Conservation (phyloP, 2,888 invertebrate genomes). For the Mycalesis mineus region DNA sequence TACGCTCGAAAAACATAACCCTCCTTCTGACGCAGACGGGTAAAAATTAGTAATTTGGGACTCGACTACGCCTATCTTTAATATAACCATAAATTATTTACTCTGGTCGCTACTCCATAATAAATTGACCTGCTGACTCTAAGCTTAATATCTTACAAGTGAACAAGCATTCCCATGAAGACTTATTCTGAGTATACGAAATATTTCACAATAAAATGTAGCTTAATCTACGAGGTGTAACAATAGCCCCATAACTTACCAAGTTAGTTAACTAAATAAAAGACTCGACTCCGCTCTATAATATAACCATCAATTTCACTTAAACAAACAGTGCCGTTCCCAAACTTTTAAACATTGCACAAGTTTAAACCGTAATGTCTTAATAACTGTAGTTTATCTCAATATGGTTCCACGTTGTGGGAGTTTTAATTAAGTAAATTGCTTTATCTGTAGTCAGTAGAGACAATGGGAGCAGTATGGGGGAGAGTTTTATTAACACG, state of each 20-base stretch:
- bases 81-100: not conserved
- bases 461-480: conserved; percentile 66
- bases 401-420: conserved; percentile 54
- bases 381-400: conserved; percentile 62
- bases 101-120: no score
- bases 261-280: conserved; percentile 4
- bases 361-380: conserved; percentile 45
- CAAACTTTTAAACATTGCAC: conserved; percentile 33
- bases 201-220: not conserved
- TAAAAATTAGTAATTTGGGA: no score
- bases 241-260: not conserved
- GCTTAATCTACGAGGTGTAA: not conserved
- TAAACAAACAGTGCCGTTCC: conserved; percentile 24
- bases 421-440: conserved; percentile 76
- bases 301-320: conserved; percentile 28
- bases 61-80: not conserved
- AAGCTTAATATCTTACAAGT: no score
- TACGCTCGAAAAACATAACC: no score
- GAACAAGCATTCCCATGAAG: no score
- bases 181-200: no score
- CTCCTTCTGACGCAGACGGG: no score
- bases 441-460: conserved; percentile 61
- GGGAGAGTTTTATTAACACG: conserved; percentile 63
- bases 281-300: conserved; percentile 9
- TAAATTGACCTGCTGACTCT: no score